Evolutionary conservation across 2,113 vertebrate genomes (phyloP).

Genomic region (Lophotis ruficrista): DNA sequence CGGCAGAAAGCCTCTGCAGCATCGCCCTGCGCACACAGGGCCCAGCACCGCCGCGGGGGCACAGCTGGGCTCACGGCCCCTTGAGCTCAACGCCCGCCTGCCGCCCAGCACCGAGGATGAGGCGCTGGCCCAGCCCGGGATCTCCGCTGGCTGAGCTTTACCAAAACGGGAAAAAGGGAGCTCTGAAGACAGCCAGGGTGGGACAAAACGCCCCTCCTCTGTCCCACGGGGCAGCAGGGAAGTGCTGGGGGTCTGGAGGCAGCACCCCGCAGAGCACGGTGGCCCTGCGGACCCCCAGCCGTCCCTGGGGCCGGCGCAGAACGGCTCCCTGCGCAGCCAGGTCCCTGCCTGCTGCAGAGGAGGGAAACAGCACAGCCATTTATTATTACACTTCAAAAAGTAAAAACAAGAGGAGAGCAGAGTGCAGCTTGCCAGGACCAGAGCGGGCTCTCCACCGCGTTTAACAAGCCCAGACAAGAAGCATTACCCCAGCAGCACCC

Average conservation of each 20-base stretch:
- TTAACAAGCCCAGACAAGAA: background rate
- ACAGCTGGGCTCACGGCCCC: background rate
- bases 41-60: background rate
- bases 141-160: background rate
- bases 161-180: background rate
- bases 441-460: rapidly evolving
- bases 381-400: background rate
- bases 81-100: no score
- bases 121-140: rapidly evolving
- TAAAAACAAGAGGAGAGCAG: background rate
- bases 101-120: rapidly evolving
- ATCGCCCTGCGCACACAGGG: rapidly evolving
- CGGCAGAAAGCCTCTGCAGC: background rate
- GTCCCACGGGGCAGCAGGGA: background rate
- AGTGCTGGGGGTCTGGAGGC: background rate
- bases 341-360: background rate
- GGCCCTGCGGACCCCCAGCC: rapidly evolving
- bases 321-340: no score
- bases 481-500: background rate
- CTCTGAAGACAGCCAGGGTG: background rate
- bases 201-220: background rate
- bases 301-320: rapidly evolving
- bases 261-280: rapidly evolving
- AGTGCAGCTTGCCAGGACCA: background rate
- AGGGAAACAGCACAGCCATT: background rate